phyloP scores from a whole-genome alignment of 2,888 invertebrate species.

The Himalopsyche kuldschensis region DNA sequence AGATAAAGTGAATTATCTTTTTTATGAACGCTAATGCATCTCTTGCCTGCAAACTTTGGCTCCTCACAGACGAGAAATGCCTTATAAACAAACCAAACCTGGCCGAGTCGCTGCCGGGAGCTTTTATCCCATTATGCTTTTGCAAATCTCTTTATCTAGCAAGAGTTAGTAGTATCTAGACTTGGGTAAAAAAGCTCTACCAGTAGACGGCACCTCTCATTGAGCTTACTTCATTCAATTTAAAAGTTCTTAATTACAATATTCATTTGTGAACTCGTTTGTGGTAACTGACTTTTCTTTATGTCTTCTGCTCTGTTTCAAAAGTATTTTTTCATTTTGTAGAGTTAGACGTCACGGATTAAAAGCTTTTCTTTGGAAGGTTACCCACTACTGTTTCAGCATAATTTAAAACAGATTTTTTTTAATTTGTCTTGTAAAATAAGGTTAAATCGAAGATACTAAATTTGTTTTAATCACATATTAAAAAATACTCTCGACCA shows the following conservation, averaged over 20 bases:
- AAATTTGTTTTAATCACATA: no score
- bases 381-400: no score
- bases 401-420: no score
- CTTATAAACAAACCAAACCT: background rate
- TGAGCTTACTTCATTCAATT: conserved; percentile 22
- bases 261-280: conserved; percentile 35
- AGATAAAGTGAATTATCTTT: background rate
- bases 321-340: background rate
- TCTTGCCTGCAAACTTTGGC: background rate
- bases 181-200: background rate
- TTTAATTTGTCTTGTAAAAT: no score
- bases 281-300: conserved; percentile 6
- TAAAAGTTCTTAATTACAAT: conserved; percentile 37
- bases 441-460: no score
- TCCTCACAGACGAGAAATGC: background rate
- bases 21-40: background rate
- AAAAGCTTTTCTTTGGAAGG: no score
- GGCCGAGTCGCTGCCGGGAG: background rate
- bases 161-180: background rate
- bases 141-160: background rate
- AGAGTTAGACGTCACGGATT: background rate
- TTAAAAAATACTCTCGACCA: no score
- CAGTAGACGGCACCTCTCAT: background rate
- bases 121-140: background rate
- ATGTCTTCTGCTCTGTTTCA: background rate